Base-by-base conservation (phyloP, 2,888 invertebrate species). In the Scotopteryx bipunctaria region DNA sequence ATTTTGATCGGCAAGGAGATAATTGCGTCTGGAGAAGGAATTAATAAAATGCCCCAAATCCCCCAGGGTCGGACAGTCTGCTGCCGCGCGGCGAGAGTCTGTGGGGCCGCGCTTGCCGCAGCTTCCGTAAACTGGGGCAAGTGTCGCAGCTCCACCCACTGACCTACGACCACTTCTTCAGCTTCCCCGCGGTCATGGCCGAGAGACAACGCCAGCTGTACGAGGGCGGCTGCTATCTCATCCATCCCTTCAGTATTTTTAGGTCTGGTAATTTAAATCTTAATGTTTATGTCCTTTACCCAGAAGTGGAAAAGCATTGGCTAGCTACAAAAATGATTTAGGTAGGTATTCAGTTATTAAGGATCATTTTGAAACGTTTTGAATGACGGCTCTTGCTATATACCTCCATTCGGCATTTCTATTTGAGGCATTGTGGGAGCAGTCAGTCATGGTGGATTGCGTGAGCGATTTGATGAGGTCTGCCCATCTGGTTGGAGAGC, bases 241-340 rank as follows among this genome's bases (percentile, higher is more conserved):
- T 83, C 3, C 85, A 86, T 47, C 84, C 83, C 0, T 70, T 76
- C 4, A 85, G 86, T 50, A 44, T 67, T 15, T 68, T 78, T 57
- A 76, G 78, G 85, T 83, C 2, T 23, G 4, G 8, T 8, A n/a
- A 23, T n/a, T n/a, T 23, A 23, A 11, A 9, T 11, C 9, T 27
- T 11, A n/a, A n/a, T n/a, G n/a, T n/a, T n/a, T n/a, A n/a, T n/a
- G n/a, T n/a, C n/a, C n/a, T n/a, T n/a, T n/a, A n/a, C n/a, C n/a
- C n/a, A n/a, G n/a, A n/a, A n/a, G n/a, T n/a, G n/a, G n/a, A n/a
- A n/a, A n/a, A n/a, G n/a, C n/a, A n/a, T n/a, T n/a, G n/a, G n/a
- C n/a, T n/a, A n/a, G n/a, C n/a, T n/a, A n/a, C n/a, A n/a, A n/a
- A n/a, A n/a, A n/a, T n/a, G n/a, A n/a, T n/a, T n/a, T n/a, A n/a